Conservation (phyloP, 2,888 invertebrate genomes). For the Aphidoletes aphidimyza region DNA sequence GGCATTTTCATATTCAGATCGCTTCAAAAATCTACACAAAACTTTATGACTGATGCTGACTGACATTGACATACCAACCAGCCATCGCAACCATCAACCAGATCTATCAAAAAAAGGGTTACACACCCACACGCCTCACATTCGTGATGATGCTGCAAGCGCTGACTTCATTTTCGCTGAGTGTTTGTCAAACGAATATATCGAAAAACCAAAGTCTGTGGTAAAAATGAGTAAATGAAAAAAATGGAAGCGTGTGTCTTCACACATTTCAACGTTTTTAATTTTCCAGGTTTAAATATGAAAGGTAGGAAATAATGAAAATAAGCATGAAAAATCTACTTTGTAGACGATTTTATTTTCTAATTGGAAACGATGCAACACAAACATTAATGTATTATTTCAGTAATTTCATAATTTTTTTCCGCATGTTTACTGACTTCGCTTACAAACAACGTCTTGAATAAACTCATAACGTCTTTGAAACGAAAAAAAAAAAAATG, state of each 20-base stretch:
- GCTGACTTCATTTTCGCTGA: neutral
- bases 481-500: too few species aligned
- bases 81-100: neutral
- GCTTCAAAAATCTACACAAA: neutral
- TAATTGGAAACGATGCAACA: too few species aligned
- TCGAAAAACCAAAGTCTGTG: neutral
- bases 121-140: neutral
- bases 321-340: neutral
- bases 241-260: neutral
- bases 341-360: neutral
- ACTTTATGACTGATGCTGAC: neutral
- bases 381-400: too few species aligned
- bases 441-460: too few species aligned
- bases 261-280: neutral
- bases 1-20: neutral
- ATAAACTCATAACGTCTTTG: too few species aligned
- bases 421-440: too few species aligned
- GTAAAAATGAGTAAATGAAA: neutral
- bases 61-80: constrained; percentile 28
- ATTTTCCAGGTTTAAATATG: neutral
- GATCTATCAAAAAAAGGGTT: constrained; percentile 32
- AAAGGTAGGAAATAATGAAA: neutral
- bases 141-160: neutral
- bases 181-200: neutral
- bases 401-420: too few species aligned